Evolutionary conservation across 2,888 invertebrate genomes (phyloP).

Genomic region (Machimus atricapillus): DNA sequence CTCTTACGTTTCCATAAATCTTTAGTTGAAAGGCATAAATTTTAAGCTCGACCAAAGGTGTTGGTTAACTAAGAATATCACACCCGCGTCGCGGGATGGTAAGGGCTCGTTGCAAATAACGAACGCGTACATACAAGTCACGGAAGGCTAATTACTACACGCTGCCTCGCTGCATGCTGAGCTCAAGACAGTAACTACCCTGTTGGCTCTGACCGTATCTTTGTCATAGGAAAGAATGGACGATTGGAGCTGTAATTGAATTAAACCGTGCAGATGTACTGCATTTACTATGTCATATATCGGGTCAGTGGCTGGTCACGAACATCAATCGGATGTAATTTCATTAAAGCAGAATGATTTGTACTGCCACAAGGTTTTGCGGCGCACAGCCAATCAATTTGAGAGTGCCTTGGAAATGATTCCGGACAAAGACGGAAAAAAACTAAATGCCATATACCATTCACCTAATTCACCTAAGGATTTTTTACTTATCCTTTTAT

Average conservation of each 20-base stretch:
- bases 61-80: slow-evolving; percentile 3
- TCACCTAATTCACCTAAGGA: background rate
- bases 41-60: background rate
- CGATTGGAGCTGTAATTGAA: slow-evolving; percentile 22
- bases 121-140: slow-evolving; percentile 21
- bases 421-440: background rate
- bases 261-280: slow-evolving; percentile 13
- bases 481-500: background rate
- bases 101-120: background rate
- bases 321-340: slow-evolving; percentile 35
- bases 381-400: background rate
- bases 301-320: slow-evolving; percentile 19
- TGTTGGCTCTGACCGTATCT: background rate
- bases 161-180: background rate
- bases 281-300: slow-evolving; percentile 13
- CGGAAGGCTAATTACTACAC: slow-evolving; percentile 29
- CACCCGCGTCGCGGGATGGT: background rate
- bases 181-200: slow-evolving; percentile 15
- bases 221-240: background rate
- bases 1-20: slow-evolving; percentile 32
- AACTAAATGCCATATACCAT: background rate
- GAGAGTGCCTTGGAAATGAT: background rate
- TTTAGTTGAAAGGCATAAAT: slow-evolving; percentile 4
- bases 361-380: background rate
- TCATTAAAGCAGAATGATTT: slow-evolving; percentile 19